Evolutionary conservation across 2,113 vertebrate species (phyloP), one percentile per base, ranked within the genome.

Genomic region (Melanostigma gelatinosum): DNA sequence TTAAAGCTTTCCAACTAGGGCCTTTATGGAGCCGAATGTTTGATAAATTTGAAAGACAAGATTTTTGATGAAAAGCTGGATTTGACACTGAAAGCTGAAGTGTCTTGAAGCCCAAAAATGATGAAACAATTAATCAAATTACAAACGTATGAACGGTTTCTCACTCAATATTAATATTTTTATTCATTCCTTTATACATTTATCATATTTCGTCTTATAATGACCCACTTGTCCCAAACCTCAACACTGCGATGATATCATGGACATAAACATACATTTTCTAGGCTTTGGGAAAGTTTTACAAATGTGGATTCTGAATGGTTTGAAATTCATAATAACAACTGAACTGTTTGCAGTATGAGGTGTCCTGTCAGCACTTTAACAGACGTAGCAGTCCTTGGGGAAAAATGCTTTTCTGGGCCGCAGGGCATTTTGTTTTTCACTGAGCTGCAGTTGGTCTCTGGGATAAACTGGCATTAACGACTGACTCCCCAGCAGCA

Each of bases 1-100:
- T 80, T 74, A 76, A 70, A 72, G 54, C 68, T 64, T 78, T 82
- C 75, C 65, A 74, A 77, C 61, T 1, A 44, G 32, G 24, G 57
- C 16, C 16, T 81, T 42, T 32, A 72, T 61, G 63, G 24, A 40
- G 36, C 16, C 36, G 54, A 72, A 54, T 44, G 32, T 24, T 60
- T 34, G 24, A 8, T 60, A 10, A 32, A 46, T 77, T 58, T 58
- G 20, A 46, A 58, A 76, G 54, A 77, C 4, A 55, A 42, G 40
- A 58, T 58, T 57, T 64, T 24, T 46, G 32, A 67, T 55, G 62
- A 44, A 65, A 66, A 66, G 46, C 46, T 13, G 24, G 22, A 74
- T 38, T 38, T 27, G 13, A 52, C 6, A 20, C 8, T 7, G 29
- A 38, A 69, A 16, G 50, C 22, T 63, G 4, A 4, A 34, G 40